A percentile compares a stretch with the other conserved stretches of the same genome.
Evolutionary conservation across 2,113 vertebrate genomes (phyloP).

Genomic region (Microtus oregoni): DNA sequence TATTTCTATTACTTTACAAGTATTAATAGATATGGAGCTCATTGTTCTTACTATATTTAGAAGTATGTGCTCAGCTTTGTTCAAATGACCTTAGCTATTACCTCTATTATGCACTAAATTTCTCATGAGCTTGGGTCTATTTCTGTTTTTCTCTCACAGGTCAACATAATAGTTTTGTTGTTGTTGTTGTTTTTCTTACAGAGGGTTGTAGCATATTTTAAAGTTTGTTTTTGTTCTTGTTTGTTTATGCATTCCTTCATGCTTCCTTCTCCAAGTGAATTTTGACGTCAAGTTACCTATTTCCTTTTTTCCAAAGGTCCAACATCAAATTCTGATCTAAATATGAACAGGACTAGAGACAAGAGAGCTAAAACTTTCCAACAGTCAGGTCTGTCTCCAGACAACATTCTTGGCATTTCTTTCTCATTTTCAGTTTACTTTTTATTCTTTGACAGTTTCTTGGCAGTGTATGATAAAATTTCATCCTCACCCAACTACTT

Average conservation of each 20-base stretch:
- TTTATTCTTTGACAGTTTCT: not conserved
- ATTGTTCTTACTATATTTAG: not conserved
- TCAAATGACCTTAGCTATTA: not conserved
- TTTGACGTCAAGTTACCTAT: not conserved
- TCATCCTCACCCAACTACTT: not conserved
- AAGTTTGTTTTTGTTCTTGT: not conserved
- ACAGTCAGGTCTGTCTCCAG: not conserved
- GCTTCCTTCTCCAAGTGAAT: not conserved
- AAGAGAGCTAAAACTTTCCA: not conserved
- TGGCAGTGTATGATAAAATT: not conserved
- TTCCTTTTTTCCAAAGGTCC: not conserved
- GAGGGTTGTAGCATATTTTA: not conserved
- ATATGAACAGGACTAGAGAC: not conserved
- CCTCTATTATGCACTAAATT: not conserved
- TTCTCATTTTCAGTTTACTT: not conserved
- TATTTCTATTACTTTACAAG: not conserved
- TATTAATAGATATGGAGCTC: not conserved
- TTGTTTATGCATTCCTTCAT: not conserved
- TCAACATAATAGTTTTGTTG: not conserved
- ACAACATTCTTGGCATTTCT: not conserved
- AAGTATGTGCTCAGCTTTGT: not conserved
- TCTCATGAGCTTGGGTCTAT: not conserved
- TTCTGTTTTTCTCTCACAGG: not conserved
- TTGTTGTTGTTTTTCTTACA: not conserved
- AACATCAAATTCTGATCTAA: constrained; percentile 3